Evolutionary conservation across 2,797 vertebrate genomes (phyloP), one percentile per base, ranked within the genome.

Genomic region (Acanthis flammea): DNA sequence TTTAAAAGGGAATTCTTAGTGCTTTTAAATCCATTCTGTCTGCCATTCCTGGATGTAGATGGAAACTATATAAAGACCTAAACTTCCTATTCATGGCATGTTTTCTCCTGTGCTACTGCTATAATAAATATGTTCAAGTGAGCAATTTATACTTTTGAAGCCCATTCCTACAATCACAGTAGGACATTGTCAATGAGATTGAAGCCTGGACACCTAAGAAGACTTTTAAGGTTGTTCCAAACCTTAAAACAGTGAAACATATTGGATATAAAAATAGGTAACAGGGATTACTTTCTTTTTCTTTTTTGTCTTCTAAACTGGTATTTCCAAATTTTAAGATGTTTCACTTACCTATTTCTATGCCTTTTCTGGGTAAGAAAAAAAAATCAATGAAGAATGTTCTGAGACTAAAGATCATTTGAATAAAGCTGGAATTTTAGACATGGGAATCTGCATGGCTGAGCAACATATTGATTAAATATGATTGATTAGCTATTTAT

Each of bases 381-480:
- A 77, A 72, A 72, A 78, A 94, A 82, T 85, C 83, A 71, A 31
- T 92, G 54, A 95, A 75, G 79, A 94, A 63, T 62, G 30, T 61
- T 66, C 35, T 72, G 76, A 81, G 39, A 72, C 86, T 86, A 80
- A 90, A 83, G 66, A 88, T 89, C 68, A 84, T 94, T 96, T 90
- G 86, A 97, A 89, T 94, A 94, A 95, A 88, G 82, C 53, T 90
- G 53, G 66, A 94, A 95, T 94, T 95, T 92, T 61, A 96, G 92
- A 87, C 62, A 42, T 62, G 70, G 58, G 83, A 92, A 95, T 91
- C 84, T 95, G 57, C 77, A 86, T 96, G 89, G 75, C 80, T 94
- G 94, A 96, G 65, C 86, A 94, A 67, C 83, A 74, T 95, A 97
- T 97, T 96, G 96, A 96, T 97, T 95, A 96, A 94, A 95, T 96